These are phyloP conservation scores for Julus scandinavius DNA, from an alignment of 2,888 invertebrate species.

Conservation along the genomic window DNA sequence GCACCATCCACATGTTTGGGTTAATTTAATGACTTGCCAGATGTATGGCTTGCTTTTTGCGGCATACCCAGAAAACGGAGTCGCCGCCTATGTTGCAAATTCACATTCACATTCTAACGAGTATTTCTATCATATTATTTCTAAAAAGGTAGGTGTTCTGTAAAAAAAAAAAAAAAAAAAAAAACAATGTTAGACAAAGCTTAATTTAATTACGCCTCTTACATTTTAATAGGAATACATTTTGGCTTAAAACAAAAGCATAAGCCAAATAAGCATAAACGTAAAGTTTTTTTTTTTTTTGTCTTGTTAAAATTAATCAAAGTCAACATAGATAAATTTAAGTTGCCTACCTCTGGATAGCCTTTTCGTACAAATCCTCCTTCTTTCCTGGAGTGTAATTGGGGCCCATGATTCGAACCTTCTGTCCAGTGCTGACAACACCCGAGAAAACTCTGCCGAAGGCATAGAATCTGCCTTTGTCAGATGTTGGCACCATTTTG, in stretches of 20 bases:
- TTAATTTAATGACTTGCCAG: slow-evolving; percentile 80
- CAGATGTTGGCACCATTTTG: slow-evolving; percentile 99
- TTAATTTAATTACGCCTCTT: too few relatives aligned
- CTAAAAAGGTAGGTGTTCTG: slow-evolving; percentile 4
- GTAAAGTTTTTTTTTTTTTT: too few relatives aligned
- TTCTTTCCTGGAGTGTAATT: slow-evolving; percentile 98
- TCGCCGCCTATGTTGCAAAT: not conserved
- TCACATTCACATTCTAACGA: not conserved
- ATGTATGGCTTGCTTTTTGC: slow-evolving; percentile 79
- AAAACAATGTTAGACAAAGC: too few relatives aligned
- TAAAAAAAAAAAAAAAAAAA: too few relatives aligned
- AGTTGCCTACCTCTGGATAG: slow-evolving; percentile 84
- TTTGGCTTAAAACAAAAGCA: too few relatives aligned
- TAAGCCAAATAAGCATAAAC: too few relatives aligned
- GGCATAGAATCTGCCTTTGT: slow-evolving; percentile 99
- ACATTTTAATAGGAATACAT: too few relatives aligned
- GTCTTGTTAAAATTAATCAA: not conserved
- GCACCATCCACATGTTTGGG: slow-evolving; percentile 87
- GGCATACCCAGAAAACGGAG: slow-evolving; percentile 69
- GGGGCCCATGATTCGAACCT: slow-evolving; percentile 99
- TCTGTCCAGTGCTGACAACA: slow-evolving; percentile 87
- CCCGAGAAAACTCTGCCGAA: slow-evolving; percentile 99
- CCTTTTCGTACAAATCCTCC: slow-evolving; percentile 98
- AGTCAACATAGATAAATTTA: too few relatives aligned
- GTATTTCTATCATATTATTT: not conserved